Percentiles rank a stretch among this genome's conserved stretches.
These are phyloP conservation scores for Gadus macrocephalus DNA, from an alignment of 2,113 vertebrate species.

Conservation along the genomic window DNA sequence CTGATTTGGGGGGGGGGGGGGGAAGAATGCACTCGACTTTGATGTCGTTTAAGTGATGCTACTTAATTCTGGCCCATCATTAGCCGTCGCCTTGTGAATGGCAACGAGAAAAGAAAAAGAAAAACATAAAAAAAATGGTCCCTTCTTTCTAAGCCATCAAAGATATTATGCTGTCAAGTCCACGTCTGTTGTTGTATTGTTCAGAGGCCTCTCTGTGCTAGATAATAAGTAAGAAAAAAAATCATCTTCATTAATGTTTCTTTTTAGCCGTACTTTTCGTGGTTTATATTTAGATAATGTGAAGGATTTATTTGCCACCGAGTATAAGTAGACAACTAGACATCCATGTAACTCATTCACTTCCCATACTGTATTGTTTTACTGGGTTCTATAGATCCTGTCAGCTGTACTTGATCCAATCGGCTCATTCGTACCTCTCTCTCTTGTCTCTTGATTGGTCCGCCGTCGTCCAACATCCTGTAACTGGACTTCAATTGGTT, in stretches of 20 bases:
- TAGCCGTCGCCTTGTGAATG: conserved; percentile 48
- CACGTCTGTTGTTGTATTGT: background rate
- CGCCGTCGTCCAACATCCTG: too few relatives aligned
- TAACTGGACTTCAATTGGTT: too few relatives aligned
- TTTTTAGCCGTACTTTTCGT: conserved; percentile 31
- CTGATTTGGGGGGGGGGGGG: conserved; percentile 19
- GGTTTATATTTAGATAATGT: conserved; percentile 60
- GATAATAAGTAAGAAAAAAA: too few relatives aligned
- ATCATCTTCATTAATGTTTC: conserved; percentile 43
- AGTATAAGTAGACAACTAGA: conserved; percentile 10
- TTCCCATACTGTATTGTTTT: conserved; percentile 27
- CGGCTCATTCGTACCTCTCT: conserved; percentile 1
- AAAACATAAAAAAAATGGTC: conserved; percentile 14
- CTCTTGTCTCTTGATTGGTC: background rate
- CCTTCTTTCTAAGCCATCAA: conserved; percentile 37
- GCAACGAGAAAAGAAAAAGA: conserved; percentile 8
- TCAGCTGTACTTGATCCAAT: conserved; percentile 25
- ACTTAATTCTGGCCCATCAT: conserved; percentile 56
- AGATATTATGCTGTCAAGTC: conserved; percentile 47
- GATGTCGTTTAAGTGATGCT: conserved; percentile 58
- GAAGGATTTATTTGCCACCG: conserved; percentile 52
- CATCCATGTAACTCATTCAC: conserved; percentile 34
- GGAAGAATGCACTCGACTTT: conserved; percentile 47
- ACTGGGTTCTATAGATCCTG: conserved; percentile 6
- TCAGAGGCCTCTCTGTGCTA: background rate